A percentile compares a stretch with the other conserved stretches of the same genome.
Evolutionary conservation across 2,113 vertebrate species (phyloP).

Genomic region (Gymnocephalus cernua): DNA sequence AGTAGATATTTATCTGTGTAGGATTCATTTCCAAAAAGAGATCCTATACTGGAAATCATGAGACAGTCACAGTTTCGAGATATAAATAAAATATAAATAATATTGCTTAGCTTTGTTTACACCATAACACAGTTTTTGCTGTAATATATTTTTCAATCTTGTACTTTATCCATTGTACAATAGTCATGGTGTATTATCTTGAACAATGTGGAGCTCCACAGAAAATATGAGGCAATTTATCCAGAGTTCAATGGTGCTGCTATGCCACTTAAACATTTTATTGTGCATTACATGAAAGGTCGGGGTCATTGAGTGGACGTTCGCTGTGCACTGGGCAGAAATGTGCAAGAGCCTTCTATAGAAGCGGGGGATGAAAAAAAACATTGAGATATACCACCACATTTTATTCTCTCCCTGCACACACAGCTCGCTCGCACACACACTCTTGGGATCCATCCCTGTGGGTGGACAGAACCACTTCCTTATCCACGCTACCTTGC

Average conservation of each 20-base stretch:
- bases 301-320: constrained; percentile 61
- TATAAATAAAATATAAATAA: constrained; percentile 22
- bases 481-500: constrained; percentile 60
- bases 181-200: constrained; percentile 18
- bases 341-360: constrained; percentile 48
- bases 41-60: background rate
- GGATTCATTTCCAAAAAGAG: constrained; percentile 19
- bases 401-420: constrained; percentile 20
- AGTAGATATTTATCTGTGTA: constrained; percentile 1
- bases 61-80: constrained; percentile 10
- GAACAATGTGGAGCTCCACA: constrained; percentile 16
- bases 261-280: constrained; percentile 78
- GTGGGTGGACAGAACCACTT: constrained; percentile 74
- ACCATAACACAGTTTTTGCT: background rate
- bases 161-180: background rate
- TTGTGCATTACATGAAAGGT: constrained; percentile 78
- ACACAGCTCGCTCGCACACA: constrained; percentile 17
- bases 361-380: constrained; percentile 18
- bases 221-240: constrained; percentile 66
- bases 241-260: constrained; percentile 67
- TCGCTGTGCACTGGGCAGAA: constrained; percentile 56
- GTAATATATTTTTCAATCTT: constrained; percentile 26
- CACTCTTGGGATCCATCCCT: constrained; percentile 37
- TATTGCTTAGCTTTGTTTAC: constrained; percentile 30
- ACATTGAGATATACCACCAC: constrained; percentile 31